Evolutionary conservation across 2,888 invertebrate genomes (phyloP), one percentile per base, ranked within the genome.

Genomic region (Therioaphis trifolii): DNA sequence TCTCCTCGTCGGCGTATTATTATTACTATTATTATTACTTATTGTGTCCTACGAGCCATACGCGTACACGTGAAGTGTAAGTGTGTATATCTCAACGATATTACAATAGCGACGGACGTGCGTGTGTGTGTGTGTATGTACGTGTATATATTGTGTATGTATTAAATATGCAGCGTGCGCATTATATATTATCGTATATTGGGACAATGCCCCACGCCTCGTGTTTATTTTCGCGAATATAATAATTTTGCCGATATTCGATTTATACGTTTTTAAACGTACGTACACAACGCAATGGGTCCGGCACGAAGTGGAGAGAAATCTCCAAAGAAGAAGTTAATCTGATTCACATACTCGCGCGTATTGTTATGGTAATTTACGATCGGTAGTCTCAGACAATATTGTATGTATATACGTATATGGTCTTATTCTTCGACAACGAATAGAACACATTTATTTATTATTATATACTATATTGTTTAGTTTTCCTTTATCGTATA

Each of bases 11-110:
- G 15, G 21, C 29, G 63, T 61, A 61, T 40, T 43, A 75, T 75
- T 76, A 63, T 61, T 76, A 76, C 58, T 61, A 61, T 40, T 43
- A 75, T 75, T 76, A 63, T 61, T 76, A 76, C 58, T 77, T 77
- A 66, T 77, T 77, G 63, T 49, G 29, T 49, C 49, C 71, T 69
- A 46, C n/a, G n/a, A n/a, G n/a, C n/a, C n/a, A n/a, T n/a, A 63
- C 27, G 46, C 35, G 71, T 27, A 71, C 18, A 71, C 24, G 46
- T 71, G 71, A 71, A 71, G 71, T 71, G 43, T 71, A 46, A 24
- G 43, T 55, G 14, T 43, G n/a, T 24, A 15, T 12, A 61, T 66
- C 66, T 46, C 27, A 24, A 24, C 21, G 18, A 58, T 74, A 40
- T 24, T 35, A 35, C 35, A 35, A 35, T 35, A 35, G 35, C 35